Conservation (phyloP, 2,888 invertebrate species). For the Sisyra nigra region DNA sequence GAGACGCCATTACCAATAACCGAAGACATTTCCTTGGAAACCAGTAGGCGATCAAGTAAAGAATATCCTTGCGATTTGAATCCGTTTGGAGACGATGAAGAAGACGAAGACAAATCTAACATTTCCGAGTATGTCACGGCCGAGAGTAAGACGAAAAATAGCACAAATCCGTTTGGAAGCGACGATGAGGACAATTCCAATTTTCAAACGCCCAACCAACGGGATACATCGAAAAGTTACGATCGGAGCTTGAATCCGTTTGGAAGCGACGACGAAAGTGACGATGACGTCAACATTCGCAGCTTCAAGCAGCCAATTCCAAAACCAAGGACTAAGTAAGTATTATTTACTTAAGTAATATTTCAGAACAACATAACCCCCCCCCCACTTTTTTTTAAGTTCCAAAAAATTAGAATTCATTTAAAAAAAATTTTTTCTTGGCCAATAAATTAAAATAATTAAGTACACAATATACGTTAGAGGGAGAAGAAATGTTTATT, state of each 20-base stretch:
- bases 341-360: neutral
- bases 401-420: no score
- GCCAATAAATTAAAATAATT: no score
- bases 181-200: conserved; percentile 25
- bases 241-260: conserved; percentile 45
- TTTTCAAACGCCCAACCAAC: no score
- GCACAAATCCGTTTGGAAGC: conserved; percentile 55
- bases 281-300: conserved; percentile 24
- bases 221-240: neutral
- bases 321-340: conserved; percentile 25
- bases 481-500: no score
- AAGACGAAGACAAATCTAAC: conserved; percentile 17
- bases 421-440: no score
- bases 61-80: conserved; percentile 66
- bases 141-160: no score
- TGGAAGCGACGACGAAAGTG: conserved; percentile 51
- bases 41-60: conserved; percentile 12
- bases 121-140: conserved; percentile 1
- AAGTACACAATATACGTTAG: no score
- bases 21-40: conserved; percentile 11
- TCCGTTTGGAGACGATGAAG: conserved; percentile 63
- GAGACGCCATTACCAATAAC: neutral
- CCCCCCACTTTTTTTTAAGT: no score
- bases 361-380: no score
- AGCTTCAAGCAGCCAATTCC: conserved; percentile 25